Evolutionary conservation across 2,113 vertebrate species (phyloP), one percentile per base, ranked within the genome.

Genomic region (Anarrhichthys ocellatus): DNA sequence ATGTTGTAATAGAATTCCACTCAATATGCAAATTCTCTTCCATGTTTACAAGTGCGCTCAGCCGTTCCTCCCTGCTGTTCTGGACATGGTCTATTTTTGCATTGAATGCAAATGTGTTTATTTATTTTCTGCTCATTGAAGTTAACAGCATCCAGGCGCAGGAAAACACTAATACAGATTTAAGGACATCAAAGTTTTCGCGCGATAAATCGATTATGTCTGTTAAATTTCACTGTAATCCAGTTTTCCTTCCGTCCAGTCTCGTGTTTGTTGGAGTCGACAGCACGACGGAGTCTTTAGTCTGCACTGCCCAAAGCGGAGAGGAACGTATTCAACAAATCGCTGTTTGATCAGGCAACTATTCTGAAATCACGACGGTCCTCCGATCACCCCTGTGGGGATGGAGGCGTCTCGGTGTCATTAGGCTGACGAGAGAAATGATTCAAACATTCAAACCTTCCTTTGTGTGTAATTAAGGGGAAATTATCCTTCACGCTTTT

Each of bases 401-500:
- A 73, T 5, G 65, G 56, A 61, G 50, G 76, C 56, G 66, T 13
- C 42, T 71, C 80, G 73, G 77, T 61, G 78, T 82, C 83, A 89
- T 93, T 84, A 90, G 48, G 58, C 68, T 24, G 87, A 88, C 73
- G 15, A 76, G 73, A 87, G 83, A 86, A 88, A 70, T 78, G 81
- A 84, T 81, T 80, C 84, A 50, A 9, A 5, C 3, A 54, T 54
- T n/a, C 50, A 54, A 63, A 86, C 77, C 84, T 86, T 89, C 84
- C 84, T 90, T 91, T 85, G 80, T 88, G 86, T 81, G 86, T 87
- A 89, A 93, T 93, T 90, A 92, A 71, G 75, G 75, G 83, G 59
- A 84, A 89, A 91, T 93, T 86, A 91, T 87, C 89, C 84, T 84
- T 85, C 80, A 85, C 66, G 69, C 52, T 82, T 87, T 67, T 75